These are phyloP conservation scores for Volucella bombylans DNA, from an alignment of 2,888 invertebrate species.

Conservation along the genomic window DNA sequence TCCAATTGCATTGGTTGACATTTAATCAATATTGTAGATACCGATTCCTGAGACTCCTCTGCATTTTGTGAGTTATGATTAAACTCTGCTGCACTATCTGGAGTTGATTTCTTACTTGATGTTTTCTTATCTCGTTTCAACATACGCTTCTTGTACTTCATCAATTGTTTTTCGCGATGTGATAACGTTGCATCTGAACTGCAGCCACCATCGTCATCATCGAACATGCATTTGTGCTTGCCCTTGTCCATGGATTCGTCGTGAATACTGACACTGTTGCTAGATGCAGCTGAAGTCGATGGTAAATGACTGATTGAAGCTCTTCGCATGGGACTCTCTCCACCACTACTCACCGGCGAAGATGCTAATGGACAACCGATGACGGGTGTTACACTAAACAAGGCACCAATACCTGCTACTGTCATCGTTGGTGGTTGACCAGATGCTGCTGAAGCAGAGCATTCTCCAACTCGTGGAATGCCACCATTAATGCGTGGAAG, in stretches of 20 bases:
- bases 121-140: slow-evolving; percentile 81
- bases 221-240: slow-evolving; percentile 73
- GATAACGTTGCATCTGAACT: slow-evolving; percentile 74
- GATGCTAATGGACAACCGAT: slow-evolving; percentile 16
- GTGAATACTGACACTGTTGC: slow-evolving; percentile 64
- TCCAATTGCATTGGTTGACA: slow-evolving; percentile 66
- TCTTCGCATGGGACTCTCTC: slow-evolving; percentile 41
- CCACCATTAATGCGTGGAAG: slow-evolving; percentile 89
- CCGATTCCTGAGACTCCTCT: slow-evolving; percentile 32
- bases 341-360: slow-evolving; percentile 3
- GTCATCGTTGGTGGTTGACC: slow-evolving; percentile 55
- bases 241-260: slow-evolving; percentile 61
- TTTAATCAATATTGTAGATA: slow-evolving; percentile 35
- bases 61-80: slow-evolving; percentile 24
- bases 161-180: slow-evolving; percentile 81
- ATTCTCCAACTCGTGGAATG: slow-evolving; percentile 84
- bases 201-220: slow-evolving; percentile 72
- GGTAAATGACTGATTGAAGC: slow-evolving; percentile 63
- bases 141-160: slow-evolving; percentile 82
- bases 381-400: slow-evolving; percentile 58
- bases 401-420: slow-evolving; percentile 65
- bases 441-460: slow-evolving; percentile 33
- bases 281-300: slow-evolving; percentile 60
- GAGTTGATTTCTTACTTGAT: slow-evolving; percentile 73
- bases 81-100: slow-evolving; percentile 38